These are phyloP conservation scores for Arge pagana DNA, from an alignment of 2,888 invertebrate genomes.

Conservation along the genomic window DNA sequence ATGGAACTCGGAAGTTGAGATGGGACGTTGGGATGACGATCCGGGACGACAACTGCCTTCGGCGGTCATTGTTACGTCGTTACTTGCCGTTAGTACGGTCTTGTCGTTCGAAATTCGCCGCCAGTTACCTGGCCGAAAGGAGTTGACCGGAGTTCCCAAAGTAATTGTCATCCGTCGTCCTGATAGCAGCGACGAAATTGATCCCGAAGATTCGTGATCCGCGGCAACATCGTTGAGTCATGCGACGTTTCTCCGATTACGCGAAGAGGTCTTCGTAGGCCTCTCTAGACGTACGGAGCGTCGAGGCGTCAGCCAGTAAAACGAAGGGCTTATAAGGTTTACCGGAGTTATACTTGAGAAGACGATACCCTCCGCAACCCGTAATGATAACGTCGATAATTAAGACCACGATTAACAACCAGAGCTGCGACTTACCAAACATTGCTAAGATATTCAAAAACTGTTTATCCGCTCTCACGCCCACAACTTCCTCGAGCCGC, in stretches of 20 bases:
- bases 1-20: constrained; percentile 40
- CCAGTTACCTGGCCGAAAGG: constrained; percentile 7
- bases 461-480: constrained; percentile 8
- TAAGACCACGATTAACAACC: constrained; percentile 9
- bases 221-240: too few species aligned
- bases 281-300: too few species aligned
- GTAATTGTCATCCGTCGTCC: constrained; percentile 3
- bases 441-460: constrained; percentile 12
- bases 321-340: too few species aligned
- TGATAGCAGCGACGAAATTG: background rate
- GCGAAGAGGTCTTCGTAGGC: too few species aligned
- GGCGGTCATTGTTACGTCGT: constrained; percentile 56
- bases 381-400: constrained; percentile 5
- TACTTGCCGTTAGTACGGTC: constrained; percentile 48
- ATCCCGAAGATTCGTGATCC: too few species aligned
- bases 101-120: constrained; percentile 25
- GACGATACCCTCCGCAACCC: too few species aligned
- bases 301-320: too few species aligned
- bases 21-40: constrained; percentile 12
- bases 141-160: background rate
- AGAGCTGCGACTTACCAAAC: constrained; percentile 3
- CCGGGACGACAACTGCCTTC: constrained; percentile 33
- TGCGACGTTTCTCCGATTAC: too few species aligned
- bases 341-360: too few species aligned
- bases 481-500: constrained; percentile 14